phyloP scores from a whole-genome alignment of 2,113 vertebrate genomes.

The Lontra canadensis region DNA sequence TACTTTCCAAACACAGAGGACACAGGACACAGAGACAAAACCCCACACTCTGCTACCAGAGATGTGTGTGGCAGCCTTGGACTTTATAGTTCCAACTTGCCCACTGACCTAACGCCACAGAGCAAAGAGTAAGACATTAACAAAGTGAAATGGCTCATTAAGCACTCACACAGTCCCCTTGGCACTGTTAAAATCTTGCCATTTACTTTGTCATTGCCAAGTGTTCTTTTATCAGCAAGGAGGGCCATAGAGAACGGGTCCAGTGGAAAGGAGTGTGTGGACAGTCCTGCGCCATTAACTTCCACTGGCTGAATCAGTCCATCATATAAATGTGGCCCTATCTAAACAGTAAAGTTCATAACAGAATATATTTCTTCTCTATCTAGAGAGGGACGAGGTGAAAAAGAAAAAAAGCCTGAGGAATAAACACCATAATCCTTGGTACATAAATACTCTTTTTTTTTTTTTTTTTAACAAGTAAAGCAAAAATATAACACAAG shows the following conservation, averaged over 20 bases:
- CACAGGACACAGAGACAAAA: conserved; percentile 1
- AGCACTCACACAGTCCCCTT: conserved; percentile 57
- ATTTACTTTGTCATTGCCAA: conserved; percentile 60
- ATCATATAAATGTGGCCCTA: not conserved
- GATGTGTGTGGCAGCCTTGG: not conserved
- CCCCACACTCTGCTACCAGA: not conserved
- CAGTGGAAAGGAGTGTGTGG: conserved; percentile 39
- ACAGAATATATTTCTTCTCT: not conserved
- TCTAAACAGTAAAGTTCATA: conserved; percentile 22
- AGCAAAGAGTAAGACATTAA: conserved; percentile 68
- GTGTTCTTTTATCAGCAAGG: conserved; percentile 42
- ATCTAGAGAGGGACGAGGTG: not conserved
- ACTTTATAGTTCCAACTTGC: conserved; percentile 53
- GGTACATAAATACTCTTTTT: not conserved
- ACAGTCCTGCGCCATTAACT: conserved; percentile 43
- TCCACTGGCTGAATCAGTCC: not conserved
- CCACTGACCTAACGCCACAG: conserved; percentile 54
- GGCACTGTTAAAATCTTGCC: conserved; percentile 64
- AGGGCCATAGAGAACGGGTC: not conserved
- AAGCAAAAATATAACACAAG: not conserved
- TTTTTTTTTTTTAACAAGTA: not conserved
- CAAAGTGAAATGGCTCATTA: conserved; percentile 67
- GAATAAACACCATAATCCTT: not conserved
- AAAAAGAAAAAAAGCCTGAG: not conserved
- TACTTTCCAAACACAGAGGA: not conserved